Base-by-base conservation (phyloP, 2,113 vertebrate species). In the Cheirogaleus medius region DNA sequence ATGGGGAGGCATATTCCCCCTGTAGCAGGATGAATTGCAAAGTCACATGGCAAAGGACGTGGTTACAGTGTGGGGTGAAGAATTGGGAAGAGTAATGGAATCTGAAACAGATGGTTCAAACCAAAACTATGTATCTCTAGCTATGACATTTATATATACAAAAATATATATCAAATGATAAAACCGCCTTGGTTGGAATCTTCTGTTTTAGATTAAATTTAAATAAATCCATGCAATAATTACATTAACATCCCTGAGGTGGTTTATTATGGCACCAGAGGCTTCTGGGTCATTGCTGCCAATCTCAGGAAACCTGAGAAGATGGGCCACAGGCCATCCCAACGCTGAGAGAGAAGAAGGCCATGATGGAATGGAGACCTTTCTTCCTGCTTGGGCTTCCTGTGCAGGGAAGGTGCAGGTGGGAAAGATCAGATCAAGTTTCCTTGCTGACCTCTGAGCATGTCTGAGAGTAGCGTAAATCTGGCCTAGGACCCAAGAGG, bases 191-290 rank as follows among this genome's bases (percentile, higher is more conserved):
- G 49, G 37, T 85, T 83, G 49, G 63, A 84, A 63, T 96, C 84
- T 90, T 93, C 96, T 95, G 94, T 92, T 97, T 98, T 90, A 84
- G 74, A 97, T 97, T 96, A 95, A 84, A 95, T 91, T 97, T 93
- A 93, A 95, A 89, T 84, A 95, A 97, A 92, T 80, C 87, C 92
- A 90, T 74, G 85, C 82, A 64, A 52, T 96, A 92, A 97, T 98
- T 94, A 85, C 76, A 92, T 90, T 86, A 89, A 44, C 49, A 18
- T 83, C 94, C 74, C 76, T 23, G 29, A 92, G 81, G 69, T 87
- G 69, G 63, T 78, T 96, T 91, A 63, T 84, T 60, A 76, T 76
- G 78, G 71, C 49, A 66, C 64, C 73, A 91, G 82, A 93, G 29
- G 34, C 73, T 84, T 60, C 92, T 94, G 77, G 87, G 77, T 96